A percentile compares a stretch with the other conserved stretches of the same genome.
Evolutionary conservation across 1,140 invertebrate genomes (phyloP).

Genomic region (Probaryconus sp.): DNA sequence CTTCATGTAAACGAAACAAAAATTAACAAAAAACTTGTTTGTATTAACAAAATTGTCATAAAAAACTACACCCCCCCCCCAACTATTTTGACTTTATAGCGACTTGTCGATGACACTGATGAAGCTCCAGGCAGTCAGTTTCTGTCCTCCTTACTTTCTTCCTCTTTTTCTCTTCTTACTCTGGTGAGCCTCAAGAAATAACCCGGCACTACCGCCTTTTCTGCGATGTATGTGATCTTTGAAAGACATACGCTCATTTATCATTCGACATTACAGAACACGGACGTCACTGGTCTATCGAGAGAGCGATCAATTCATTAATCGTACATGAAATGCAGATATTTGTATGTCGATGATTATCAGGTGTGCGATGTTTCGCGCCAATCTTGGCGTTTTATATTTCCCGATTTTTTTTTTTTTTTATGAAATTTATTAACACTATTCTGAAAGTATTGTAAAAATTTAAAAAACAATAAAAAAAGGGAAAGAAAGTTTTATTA

Average conservation of each 20-base stretch:
- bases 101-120: constrained; percentile 46
- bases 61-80: constrained; percentile 52
- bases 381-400: not conserved
- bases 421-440: not conserved
- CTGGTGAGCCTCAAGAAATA: constrained; percentile 7
- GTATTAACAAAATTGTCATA: constrained; percentile 65
- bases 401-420: not conserved
- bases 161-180: constrained; percentile 3
- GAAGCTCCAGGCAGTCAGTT: constrained; percentile 15
- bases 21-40: too few relatives aligned
- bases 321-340: constrained; percentile 44
- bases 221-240: constrained; percentile 1
- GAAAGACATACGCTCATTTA: constrained; percentile 45
- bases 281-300: constrained; percentile 44
- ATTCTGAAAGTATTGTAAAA: too few relatives aligned
- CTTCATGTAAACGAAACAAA: too few relatives aligned
- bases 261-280: constrained; percentile 32
- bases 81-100: constrained; percentile 51
- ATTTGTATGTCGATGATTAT: constrained; percentile 35
- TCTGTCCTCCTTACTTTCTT: too few relatives aligned
- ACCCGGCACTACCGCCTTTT: constrained; percentile 21
- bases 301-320: constrained; percentile 60
- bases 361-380: constrained; percentile 6
- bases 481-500: too few relatives aligned
- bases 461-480: too few relatives aligned